These are phyloP conservation scores for Brassicogethes aeneus DNA, from an alignment of 2,888 invertebrate genomes.

Conservation along the genomic window DNA sequence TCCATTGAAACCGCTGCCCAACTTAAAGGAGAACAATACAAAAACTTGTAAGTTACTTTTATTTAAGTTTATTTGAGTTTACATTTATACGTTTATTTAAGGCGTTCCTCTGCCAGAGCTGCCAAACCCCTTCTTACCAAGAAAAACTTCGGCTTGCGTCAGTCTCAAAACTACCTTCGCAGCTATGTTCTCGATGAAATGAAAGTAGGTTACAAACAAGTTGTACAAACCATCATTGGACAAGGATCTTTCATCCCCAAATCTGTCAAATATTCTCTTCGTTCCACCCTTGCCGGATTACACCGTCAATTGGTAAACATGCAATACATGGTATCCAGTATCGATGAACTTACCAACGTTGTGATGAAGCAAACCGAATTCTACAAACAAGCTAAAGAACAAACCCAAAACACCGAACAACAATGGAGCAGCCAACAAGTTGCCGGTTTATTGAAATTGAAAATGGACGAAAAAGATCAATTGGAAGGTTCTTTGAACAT, in stretches of 20 bases:
- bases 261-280: slow-evolving; percentile 27
- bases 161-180: slow-evolving; percentile 42
- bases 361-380: slow-evolving; percentile 30
- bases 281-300: slow-evolving; percentile 27
- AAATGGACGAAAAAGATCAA: too few species aligned
- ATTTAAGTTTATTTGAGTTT: slow-evolving; percentile 17
- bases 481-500: too few species aligned
- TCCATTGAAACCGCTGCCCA: slow-evolving; percentile 49
- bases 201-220: slow-evolving; percentile 39
- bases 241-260: slow-evolving; percentile 50
- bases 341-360: too few species aligned
- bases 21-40: slow-evolving; percentile 29
- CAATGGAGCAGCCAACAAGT: slow-evolving; percentile 48
- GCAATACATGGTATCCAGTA: slow-evolving; percentile 40
- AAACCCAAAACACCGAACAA: neutral
- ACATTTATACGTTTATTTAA: slow-evolving; percentile 23
- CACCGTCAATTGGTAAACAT: slow-evolving; percentile 36
- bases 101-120: slow-evolving; percentile 39
- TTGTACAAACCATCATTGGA: slow-evolving; percentile 45
- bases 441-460: slow-evolving; percentile 48
- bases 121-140: slow-evolving; percentile 38
- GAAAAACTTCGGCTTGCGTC: slow-evolving; percentile 40
- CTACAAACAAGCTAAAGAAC: slow-evolving; percentile 20
- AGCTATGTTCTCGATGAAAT: slow-evolving; percentile 39
- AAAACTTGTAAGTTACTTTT: too few species aligned